Conservation (phyloP, 2,888 invertebrate genomes). For the Cantharis rufa region DNA sequence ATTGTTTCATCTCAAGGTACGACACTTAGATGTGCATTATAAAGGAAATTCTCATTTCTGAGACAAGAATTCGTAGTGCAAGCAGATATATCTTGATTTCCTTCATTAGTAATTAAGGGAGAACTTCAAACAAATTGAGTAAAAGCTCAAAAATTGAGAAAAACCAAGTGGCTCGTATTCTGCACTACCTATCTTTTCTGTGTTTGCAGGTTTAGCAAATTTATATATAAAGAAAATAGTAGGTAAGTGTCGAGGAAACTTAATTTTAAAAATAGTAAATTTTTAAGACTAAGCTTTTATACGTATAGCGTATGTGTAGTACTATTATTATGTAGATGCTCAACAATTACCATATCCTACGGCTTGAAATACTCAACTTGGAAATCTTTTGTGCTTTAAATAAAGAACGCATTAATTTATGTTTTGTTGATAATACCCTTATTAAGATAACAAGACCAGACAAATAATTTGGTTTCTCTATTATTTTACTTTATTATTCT, state of each 20-base stretch:
- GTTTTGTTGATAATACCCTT: constrained; percentile 39
- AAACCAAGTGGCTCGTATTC: not conserved
- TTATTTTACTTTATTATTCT: constrained; percentile 32
- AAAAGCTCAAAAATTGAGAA: not conserved
- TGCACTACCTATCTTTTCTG: no score
- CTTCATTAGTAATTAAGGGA: constrained; percentile 21
- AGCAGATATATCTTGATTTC: constrained; percentile 17
- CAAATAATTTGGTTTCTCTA: constrained; percentile 37
- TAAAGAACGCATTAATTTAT: constrained; percentile 35
- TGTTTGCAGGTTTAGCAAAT: not conserved
- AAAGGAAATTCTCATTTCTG: constrained; percentile 12
- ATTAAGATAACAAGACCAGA: constrained; percentile 38
- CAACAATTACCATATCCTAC: not conserved
- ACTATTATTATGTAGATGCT: not conserved
- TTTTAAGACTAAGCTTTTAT: not conserved
- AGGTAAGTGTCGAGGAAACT: not conserved
- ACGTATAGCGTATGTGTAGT: not conserved
- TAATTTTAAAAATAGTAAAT: not conserved
- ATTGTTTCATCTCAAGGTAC: constrained; percentile 26
- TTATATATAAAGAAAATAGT: not conserved
- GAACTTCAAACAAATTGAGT: constrained; percentile 11
- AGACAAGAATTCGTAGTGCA: constrained; percentile 14
- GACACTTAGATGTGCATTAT: constrained; percentile 22
- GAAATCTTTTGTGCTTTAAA: constrained; percentile 10
- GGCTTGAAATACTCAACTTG: not conserved